Evolutionary conservation across 2,888 invertebrate species (phyloP).

Genomic region (Dorcus hopei): DNA sequence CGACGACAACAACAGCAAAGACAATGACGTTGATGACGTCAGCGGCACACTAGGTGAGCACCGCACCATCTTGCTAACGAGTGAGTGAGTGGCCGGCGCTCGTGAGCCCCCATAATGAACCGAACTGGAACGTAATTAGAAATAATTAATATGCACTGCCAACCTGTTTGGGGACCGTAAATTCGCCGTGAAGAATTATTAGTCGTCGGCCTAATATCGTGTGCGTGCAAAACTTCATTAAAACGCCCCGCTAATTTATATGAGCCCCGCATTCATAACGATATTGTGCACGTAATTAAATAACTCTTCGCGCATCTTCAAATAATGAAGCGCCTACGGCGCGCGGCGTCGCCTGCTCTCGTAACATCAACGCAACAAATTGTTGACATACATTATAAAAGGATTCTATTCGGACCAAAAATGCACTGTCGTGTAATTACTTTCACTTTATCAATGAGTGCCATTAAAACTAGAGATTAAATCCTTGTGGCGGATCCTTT

Average conservation of each 20-base stretch:
- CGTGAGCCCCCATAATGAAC: conserved; percentile 29
- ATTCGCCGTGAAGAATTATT: conserved; percentile 15
- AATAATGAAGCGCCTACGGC: too few relatives aligned
- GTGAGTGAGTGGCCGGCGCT: conserved; percentile 24
- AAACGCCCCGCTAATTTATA: conserved; percentile 15
- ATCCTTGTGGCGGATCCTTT: too few relatives aligned
- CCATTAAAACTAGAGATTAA: too few relatives aligned
- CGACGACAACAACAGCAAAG: background rate
- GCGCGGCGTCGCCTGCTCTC: too few relatives aligned
- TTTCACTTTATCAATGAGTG: too few relatives aligned
- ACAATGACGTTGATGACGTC: background rate
- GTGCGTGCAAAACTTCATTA: conserved; percentile 18
- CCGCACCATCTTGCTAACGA: conserved; percentile 5
- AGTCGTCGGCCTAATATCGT: conserved; percentile 10
- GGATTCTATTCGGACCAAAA: too few relatives aligned
- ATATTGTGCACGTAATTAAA: background rate
- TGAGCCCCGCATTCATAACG: conserved; percentile 1
- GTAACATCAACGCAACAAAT: too few relatives aligned
- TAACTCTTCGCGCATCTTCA: background rate
- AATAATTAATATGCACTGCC: conserved; percentile 32
- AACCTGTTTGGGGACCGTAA: conserved; percentile 22
- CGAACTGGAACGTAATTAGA: conserved; percentile 29
- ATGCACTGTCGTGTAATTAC: too few relatives aligned
- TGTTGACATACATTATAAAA: too few relatives aligned
- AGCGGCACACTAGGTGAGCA: background rate